These are phyloP conservation scores for Eucriotettix oculatus DNA, from an alignment of 2,888 invertebrate species.

Conservation along the genomic window DNA sequence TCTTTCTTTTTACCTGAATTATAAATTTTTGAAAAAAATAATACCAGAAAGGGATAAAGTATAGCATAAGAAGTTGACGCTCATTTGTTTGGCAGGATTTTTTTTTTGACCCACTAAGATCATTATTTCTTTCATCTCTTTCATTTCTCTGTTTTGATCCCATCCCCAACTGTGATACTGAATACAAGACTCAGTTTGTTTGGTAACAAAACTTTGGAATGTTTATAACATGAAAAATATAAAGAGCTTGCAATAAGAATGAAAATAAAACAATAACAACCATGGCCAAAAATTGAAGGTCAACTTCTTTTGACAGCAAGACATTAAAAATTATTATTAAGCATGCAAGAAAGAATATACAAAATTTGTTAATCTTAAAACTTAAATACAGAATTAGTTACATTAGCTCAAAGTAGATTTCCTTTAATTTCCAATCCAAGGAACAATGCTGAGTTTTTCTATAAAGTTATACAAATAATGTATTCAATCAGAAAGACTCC, in stretches of 20 bases:
- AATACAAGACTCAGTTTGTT: conserved; percentile 30
- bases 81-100: conserved; percentile 33
- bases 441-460: too few relatives aligned
- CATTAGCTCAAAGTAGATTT: too few relatives aligned
- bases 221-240: not conserved
- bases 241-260: conserved; percentile 7
- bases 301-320: conserved; percentile 74
- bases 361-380: too few relatives aligned
- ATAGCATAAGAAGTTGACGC: conserved; percentile 67
- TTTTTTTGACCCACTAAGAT: too few relatives aligned
- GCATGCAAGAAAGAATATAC: conserved; percentile 10
- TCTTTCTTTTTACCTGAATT: conserved; percentile 6
- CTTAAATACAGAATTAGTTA: too few relatives aligned
- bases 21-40: conserved; percentile 4
- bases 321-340: conserved; percentile 14
- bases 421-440: too few relatives aligned
- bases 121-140: too few relatives aligned
- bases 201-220: conserved; percentile 26
- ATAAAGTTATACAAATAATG: too few relatives aligned
- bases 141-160: too few relatives aligned
- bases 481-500: too few relatives aligned
- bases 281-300: conserved; percentile 84
- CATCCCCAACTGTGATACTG: too few relatives aligned
- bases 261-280: conserved; percentile 39
- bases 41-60: conserved; percentile 8